Conservation (phyloP, 2,797 vertebrate genomes). For the Siniperca scherzeri region DNA sequence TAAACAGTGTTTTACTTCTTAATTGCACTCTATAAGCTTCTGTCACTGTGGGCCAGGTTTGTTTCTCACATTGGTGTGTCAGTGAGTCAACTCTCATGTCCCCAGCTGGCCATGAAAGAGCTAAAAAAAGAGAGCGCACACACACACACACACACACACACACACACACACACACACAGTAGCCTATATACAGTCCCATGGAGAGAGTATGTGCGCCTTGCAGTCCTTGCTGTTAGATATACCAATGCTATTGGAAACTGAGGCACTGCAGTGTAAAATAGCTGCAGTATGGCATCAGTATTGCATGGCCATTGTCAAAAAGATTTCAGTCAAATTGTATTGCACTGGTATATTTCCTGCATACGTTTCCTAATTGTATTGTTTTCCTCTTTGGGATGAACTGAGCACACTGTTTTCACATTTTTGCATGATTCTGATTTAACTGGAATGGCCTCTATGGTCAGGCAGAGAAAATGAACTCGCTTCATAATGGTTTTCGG, state of each 20-base stretch:
- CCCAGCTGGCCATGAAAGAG: conserved; percentile 23
- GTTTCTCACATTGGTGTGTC: conserved; percentile 30
- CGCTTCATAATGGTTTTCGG: background rate
- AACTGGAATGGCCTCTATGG: conserved; percentile 6
- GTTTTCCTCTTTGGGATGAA: conserved; percentile 13
- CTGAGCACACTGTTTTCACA: background rate
- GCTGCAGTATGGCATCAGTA: conserved; percentile 29
- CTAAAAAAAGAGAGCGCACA: background rate
- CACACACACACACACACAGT: conserved; percentile 8
- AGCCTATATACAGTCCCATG: background rate
- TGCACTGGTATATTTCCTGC: background rate
- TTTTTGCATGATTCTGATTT: conserved; percentile 29
- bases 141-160: conserved; percentile 9
- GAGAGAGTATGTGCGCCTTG: conserved; percentile 1
- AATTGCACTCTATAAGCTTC: conserved; percentile 48
- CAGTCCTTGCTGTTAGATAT: background rate
- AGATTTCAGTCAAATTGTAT: conserved; percentile 1
- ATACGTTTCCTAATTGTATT: background rate
- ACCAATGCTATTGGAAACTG: conserved; percentile 1
- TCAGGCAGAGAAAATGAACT: conserved; percentile 30
- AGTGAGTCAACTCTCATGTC: conserved; percentile 22
- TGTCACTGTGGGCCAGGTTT: conserved; percentile 36
- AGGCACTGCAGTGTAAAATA: conserved; percentile 41
- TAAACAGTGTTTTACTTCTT: conserved; percentile 47
- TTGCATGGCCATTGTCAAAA: background rate